phyloP scores from a whole-genome alignment of 53 echinoderm and acorn worm species.

The Pentamera pediparva region DNA sequence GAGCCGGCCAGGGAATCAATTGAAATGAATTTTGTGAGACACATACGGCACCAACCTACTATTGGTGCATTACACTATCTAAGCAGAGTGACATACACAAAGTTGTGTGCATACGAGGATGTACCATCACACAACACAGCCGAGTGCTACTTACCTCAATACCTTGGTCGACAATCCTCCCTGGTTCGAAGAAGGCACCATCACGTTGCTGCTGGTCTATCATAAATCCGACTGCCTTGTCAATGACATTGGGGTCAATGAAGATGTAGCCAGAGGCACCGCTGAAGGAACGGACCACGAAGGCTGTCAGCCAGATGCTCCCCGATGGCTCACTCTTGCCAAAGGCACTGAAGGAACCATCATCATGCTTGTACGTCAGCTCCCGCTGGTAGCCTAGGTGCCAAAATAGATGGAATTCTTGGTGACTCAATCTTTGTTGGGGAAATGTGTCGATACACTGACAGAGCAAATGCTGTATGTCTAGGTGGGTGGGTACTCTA shows the following conservation, averaged over 20 bases:
- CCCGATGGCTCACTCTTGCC: slow-evolving; percentile 61
- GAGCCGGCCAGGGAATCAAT: not conserved
- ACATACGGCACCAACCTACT: not conserved
- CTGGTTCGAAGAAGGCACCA: slow-evolving; percentile 53
- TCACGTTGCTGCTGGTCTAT: slow-evolving; percentile 35
- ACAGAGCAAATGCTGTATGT: not conserved
- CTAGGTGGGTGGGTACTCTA: too few species aligned
- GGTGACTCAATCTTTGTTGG: not conserved
- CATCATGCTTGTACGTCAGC: slow-evolving; percentile 64
- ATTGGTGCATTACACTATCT: too few species aligned
- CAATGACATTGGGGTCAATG: slow-evolving; percentile 58
- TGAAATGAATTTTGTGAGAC: not conserved
- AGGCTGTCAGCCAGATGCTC: slow-evolving; percentile 89
- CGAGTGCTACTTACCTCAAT: slow-evolving; percentile 74
- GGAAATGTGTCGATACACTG: not conserved
- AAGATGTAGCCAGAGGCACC: slow-evolving; percentile 61
- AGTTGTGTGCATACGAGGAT: too few species aligned
- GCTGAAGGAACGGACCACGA: slow-evolving; percentile 74
- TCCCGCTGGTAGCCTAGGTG: slow-evolving; percentile 77
- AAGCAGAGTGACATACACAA: not conserved
- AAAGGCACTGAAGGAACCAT: slow-evolving; percentile 90
- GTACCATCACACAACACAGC: too few species aligned
- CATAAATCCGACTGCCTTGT: slow-evolving; percentile 43
- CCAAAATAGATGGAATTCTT: not conserved
- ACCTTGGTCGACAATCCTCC: slow-evolving; percentile 53